Base-by-base conservation (phyloP, 2,113 vertebrate species). In the Melanocharis versteri region DNA sequence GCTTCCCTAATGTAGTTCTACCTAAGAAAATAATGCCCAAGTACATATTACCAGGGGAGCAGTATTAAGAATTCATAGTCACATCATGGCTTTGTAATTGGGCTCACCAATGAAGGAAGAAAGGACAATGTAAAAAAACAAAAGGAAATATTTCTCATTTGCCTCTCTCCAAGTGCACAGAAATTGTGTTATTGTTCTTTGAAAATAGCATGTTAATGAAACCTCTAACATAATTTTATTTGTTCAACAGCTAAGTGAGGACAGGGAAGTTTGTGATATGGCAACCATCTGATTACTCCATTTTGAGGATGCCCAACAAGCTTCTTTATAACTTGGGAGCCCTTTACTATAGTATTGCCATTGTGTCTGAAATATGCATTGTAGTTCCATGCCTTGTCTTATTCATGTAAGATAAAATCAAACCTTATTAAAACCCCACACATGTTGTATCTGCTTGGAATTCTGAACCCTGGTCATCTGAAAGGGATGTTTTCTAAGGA, bases 31-130 rank as follows among this genome's bases (percentile, higher is more conserved):
- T 71, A 76, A 73, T 68, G n/a, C 54, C 48, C 21, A 48, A 91
- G 72, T 93, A 58, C 50, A 79, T 65, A 93, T 79, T 58, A 69
- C 57, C 69, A 82, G 76, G 80, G 42, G 82, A 90, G 47, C 70
- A 70, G 14, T 87, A 79, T 80, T 91, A 87, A 93, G 71, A 93
- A 96, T 97, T 94, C 62, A 47, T 91, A 54, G 90, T 94, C 66
- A 91, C 68, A 90, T 95, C 64, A 64, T 72, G 57, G 65, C 57
- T 93, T 84, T 95, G 89, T 96, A 94, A 94, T 61, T 95, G 60
- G 78, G 23, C 69, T 97, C 28, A 75, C 64, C 66, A 79, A 40
- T 83, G 81, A 75, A 86, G 69, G 61, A 79, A 78, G 68, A 85
- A 92, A 83, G n/a, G 23, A 50, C 11, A 3, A 16, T 83, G 39